phyloP scores from a whole-genome alignment of 1,140 invertebrate genomes.

The Pseudoatta argentina region DNA sequence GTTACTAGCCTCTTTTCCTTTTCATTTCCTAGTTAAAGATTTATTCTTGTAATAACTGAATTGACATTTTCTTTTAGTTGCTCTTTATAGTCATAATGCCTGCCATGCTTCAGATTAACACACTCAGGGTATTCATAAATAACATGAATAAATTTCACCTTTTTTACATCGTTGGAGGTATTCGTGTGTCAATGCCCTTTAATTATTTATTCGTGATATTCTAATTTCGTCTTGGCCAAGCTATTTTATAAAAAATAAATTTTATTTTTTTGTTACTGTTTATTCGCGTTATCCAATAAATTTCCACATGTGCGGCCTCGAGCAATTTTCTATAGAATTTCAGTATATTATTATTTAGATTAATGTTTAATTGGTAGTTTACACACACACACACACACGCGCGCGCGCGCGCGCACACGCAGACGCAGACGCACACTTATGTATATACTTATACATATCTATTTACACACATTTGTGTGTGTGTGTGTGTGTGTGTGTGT shows the following conservation, averaged over 20 bases:
- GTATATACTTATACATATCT: too few relatives aligned
- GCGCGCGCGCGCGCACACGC: too few relatives aligned
- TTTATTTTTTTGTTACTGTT: neutral
- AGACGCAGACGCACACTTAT: too few relatives aligned
- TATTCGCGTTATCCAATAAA: neutral
- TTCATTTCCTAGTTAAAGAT: neutral
- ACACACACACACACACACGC: too few relatives aligned
- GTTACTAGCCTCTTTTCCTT: neutral
- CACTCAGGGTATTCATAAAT: neutral
- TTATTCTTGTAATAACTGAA: slow-evolving; percentile 3
- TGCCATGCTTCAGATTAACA: too few relatives aligned
- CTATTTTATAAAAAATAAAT: neutral
- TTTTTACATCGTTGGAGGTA: neutral
- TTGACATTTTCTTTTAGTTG: neutral
- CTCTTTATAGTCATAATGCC: neutral
- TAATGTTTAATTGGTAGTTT: neutral
- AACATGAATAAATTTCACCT: neutral
- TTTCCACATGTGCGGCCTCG: neutral
- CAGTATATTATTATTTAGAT: slow-evolving; percentile 18
- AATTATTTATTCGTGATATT: slow-evolving; percentile 11
- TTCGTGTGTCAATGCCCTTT: neutral
- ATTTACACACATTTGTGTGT: too few relatives aligned
- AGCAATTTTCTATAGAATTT: neutral
- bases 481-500: too few relatives aligned
- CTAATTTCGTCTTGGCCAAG: neutral